Evolutionary conservation across 2,888 invertebrate species (phyloP), one percentile per base, ranked within the genome.

Genomic region (Acleris cristana): DNA sequence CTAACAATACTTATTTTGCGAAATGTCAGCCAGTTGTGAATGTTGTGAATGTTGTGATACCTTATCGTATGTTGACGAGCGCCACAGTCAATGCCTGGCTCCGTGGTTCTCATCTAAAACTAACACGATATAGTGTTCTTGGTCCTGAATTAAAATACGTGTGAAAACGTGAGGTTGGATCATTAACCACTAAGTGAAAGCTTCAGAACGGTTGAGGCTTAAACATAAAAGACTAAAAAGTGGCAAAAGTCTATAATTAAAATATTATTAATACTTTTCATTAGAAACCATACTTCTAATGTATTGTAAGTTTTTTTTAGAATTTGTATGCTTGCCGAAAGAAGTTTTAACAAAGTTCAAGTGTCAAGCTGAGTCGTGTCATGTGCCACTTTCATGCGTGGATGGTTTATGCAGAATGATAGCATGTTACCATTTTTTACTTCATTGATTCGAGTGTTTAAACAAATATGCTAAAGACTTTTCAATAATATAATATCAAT

Each of bases 311-410:
- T 34, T 12, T 19, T 23, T 45, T 58, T 58, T 44, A n/a, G 30
- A 30, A 4, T 45, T 19, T 16, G 19, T 14, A 49, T 2, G 40
- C n/a, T 21, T 5, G 30, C 23, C 19, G 55, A 65, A 57, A 66
- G 56, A 61, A 61, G 52, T 66, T 61, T 66, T 45, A 26, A 30
- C 45, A 2, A 57, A 66, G 66, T 52, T 66, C 66, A 66, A 61
- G 61, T 61, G 61, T 65, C 65, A 61, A 51, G 30, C 18, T 40
- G 34, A 49, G 12, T 49, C 40, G 65, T 65, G 12, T 49, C 49
- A 60, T 60, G 66, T 57, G 56, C 66, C 48, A 66, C 61, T 62
- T 66, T 66, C 30, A 3, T 44, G 2, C 0, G 2, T 44, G 61
- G 44, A 57, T 34, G 66, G 44, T 49, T 55, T 55, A 44, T 60